Percentiles rank a stretch among this genome's conserved stretches.
phyloP scores from a whole-genome alignment of 2,888 invertebrate species.

The Heteromyza rotundicornis region DNA sequence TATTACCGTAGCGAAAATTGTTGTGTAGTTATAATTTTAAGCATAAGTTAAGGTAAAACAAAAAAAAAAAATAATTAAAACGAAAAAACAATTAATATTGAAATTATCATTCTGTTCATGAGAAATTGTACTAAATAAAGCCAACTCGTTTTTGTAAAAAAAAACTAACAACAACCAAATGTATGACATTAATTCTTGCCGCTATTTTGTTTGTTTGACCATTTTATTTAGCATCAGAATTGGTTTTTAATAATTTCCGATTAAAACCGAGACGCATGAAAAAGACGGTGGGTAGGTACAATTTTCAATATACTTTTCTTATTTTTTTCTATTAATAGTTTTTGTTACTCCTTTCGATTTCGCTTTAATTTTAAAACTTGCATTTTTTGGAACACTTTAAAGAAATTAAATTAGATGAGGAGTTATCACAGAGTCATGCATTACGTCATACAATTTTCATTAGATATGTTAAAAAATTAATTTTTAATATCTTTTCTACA shows the following conservation, averaged over 20 bases:
- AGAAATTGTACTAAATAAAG: conserved; percentile 27
- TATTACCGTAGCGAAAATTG: conserved; percentile 12
- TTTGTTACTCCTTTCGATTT: not conserved
- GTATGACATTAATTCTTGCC: conserved; percentile 15
- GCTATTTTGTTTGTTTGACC: conserved; percentile 6
- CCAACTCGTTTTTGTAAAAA: conserved; percentile 23
- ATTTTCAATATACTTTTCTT: conserved; percentile 2
- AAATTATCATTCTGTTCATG: conserved; percentile 37
- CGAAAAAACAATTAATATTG: conserved; percentile 23
- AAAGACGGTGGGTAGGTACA: conserved; percentile 17
- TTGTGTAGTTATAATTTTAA: conserved; percentile 19
- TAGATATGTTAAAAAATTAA: too few relatives aligned
- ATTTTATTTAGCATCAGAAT: conserved; percentile 27
- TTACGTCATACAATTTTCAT: too few relatives aligned
- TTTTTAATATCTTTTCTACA: too few relatives aligned
- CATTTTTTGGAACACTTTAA: not conserved
- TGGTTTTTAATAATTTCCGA: conserved; percentile 21
- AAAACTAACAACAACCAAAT: conserved; percentile 18
- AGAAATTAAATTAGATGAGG: not conserved
- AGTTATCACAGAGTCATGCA: too few relatives aligned
- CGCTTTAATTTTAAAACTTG: not conserved
- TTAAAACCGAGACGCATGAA: conserved; percentile 13
- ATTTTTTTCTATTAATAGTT: not conserved
- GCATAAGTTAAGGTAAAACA: not conserved
- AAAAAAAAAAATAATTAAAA: not conserved